Percentiles rank a stretch among this genome's conserved stretches.
Evolutionary conservation across 2,888 invertebrate genomes (phyloP).

Genomic region (Alviniconcha strummeri): DNA sequence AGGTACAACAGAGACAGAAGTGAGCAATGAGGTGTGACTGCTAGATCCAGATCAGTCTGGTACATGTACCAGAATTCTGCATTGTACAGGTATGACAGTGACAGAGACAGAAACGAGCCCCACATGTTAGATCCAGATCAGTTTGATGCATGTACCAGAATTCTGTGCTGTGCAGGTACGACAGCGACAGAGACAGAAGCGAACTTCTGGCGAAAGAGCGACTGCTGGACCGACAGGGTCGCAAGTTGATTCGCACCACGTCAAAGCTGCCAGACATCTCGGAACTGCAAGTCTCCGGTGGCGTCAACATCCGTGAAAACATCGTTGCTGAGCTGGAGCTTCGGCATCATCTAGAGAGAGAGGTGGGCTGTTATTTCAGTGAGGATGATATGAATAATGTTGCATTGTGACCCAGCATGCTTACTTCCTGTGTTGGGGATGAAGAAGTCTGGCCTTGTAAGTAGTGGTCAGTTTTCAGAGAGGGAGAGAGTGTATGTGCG

Average conservation of each 20-base stretch:
- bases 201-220: constrained; percentile 54
- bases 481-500: background rate
- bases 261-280: constrained; percentile 43
- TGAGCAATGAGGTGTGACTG: too few species aligned
- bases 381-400: background rate
- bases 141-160: too few species aligned
- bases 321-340: constrained; percentile 54
- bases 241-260: constrained; percentile 43
- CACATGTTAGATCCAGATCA: too few species aligned
- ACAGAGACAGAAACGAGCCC: too few species aligned
- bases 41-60: too few species aligned
- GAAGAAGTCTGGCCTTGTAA: too few species aligned
- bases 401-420: too few species aligned
- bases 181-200: constrained; percentile 59
- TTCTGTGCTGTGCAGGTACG: constrained; percentile 36
- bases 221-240: constrained; percentile 48
- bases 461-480: background rate
- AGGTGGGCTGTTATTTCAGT: constrained; percentile 46
- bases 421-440: too few species aligned
- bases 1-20: too few species aligned
- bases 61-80: too few species aligned
- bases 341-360: constrained; percentile 63
- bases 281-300: constrained; percentile 41
- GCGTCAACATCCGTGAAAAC: constrained; percentile 51
- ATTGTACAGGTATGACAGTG: too few species aligned